Evolutionary conservation across 2,113 vertebrate genomes (phyloP).

Genomic region (Mobula hypostoma): DNA sequence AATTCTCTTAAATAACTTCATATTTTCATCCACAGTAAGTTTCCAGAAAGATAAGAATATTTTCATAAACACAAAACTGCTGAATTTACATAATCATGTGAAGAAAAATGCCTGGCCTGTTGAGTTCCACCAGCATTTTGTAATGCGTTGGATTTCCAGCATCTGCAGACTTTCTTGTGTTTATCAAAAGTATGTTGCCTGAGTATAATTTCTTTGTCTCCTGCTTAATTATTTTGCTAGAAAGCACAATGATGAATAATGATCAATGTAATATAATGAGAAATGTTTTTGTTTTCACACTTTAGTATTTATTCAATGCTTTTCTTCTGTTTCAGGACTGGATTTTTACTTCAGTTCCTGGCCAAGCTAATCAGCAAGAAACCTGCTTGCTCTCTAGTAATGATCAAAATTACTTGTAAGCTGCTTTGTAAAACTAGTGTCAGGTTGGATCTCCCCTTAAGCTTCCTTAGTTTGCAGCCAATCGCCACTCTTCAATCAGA

Average conservation of each 20-base stretch:
- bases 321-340: background rate
- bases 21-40: background rate
- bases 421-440: background rate
- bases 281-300: background rate
- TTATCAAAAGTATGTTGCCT: background rate
- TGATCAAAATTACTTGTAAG: background rate
- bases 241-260: background rate
- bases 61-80: background rate
- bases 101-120: too few relatives aligned
- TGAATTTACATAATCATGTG: too few relatives aligned
- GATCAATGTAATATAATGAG: background rate
- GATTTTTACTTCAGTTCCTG: background rate
- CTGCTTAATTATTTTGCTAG: background rate
- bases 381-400: background rate
- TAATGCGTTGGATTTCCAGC: too few relatives aligned
- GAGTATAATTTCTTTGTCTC: background rate
- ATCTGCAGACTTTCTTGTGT: too few relatives aligned
- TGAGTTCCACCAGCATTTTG: too few relatives aligned
- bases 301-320: constrained; percentile 4
- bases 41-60: background rate
- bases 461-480: background rate
- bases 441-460: background rate
- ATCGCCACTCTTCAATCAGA: background rate
- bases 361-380: background rate
- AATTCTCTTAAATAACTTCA: constrained; percentile 21